A percentile compares a stretch with the other conserved stretches of the same genome.
phyloP scores from a whole-genome alignment of 2,113 vertebrate species.

The Elephantulus edwardii region DNA sequence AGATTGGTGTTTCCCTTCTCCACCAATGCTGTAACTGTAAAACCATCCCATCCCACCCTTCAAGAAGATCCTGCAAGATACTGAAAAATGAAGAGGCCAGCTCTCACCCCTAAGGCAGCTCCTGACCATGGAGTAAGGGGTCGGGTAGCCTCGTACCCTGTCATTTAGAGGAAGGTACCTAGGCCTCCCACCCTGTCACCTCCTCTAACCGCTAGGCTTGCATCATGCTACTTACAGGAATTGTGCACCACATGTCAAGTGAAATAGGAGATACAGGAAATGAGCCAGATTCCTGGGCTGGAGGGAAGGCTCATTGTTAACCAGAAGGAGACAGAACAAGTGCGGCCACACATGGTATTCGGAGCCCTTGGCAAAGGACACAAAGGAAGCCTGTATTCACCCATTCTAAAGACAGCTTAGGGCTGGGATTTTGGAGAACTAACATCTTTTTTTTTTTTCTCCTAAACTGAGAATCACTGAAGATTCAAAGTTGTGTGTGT shows the following conservation, averaged over 20 bases:
- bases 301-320: constrained; percentile 58
- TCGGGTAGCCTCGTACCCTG: background rate
- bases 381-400: constrained; percentile 53
- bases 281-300: constrained; percentile 68
- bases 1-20: background rate
- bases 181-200: background rate
- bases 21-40: background rate
- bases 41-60: background rate
- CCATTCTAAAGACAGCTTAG: constrained; percentile 37
- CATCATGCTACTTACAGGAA: constrained; percentile 58
- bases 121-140: background rate
- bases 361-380: constrained; percentile 31
- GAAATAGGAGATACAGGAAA: constrained; percentile 74
- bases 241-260: constrained; percentile 54
- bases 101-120: background rate
- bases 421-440: background rate
- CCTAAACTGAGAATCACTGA: background rate
- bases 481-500: constrained; percentile 27
- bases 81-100: background rate
- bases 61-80: background rate
- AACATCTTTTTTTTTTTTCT: constrained; percentile 10
- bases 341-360: constrained; percentile 50
- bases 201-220: constrained; percentile 37
- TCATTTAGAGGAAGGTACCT: constrained; percentile 19
- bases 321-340: constrained; percentile 59